Percentiles rank a stretch among this genome's conserved stretches.
Evolutionary conservation across 1,140 invertebrate species (phyloP).

Genomic region (Cyrtorhinus lividipennis): DNA sequence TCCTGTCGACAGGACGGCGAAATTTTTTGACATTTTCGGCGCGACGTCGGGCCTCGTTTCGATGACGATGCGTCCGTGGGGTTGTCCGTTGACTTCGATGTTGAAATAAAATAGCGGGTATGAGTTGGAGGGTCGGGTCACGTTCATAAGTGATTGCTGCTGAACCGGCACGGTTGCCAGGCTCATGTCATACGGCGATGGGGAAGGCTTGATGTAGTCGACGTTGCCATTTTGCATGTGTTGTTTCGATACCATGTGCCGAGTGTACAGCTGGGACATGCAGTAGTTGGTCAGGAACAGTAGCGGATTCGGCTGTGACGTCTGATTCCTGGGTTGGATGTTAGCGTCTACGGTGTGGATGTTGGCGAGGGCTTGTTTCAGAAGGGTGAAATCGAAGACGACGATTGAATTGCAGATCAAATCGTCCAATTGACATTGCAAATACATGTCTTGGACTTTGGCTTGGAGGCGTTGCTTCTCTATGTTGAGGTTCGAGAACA

Average conservation of each 20-base stretch:
- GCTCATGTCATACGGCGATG: slow-evolving; percentile 22
- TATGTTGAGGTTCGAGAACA: slow-evolving; percentile 39
- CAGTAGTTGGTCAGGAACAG: slow-evolving; percentile 57
- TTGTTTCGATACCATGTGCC: slow-evolving; percentile 45
- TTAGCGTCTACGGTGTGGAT: slow-evolving; percentile 38
- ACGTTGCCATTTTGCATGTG: slow-evolving; percentile 37
- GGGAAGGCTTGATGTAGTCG: slow-evolving; percentile 34
- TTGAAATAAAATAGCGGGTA: slow-evolving; percentile 63
- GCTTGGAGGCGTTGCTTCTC: slow-evolving; percentile 47
- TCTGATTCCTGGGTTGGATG: slow-evolving; percentile 21
- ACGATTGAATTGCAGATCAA: slow-evolving; percentile 47
- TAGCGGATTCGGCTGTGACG: slow-evolving; percentile 33
- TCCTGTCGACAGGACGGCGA: slow-evolving; percentile 60
- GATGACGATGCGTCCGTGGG: slow-evolving; percentile 59
- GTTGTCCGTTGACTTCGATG: slow-evolving; percentile 54
- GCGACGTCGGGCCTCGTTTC: slow-evolving; percentile 71
- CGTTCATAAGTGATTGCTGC: slow-evolving; percentile 28
- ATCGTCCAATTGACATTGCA: slow-evolving; percentile 55
- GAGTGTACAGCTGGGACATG: slow-evolving; percentile 53
- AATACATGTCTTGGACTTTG: slow-evolving; percentile 53
- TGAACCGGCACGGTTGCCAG: slow-evolving; percentile 30
- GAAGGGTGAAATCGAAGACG: slow-evolving; percentile 45
- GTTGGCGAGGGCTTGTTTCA: slow-evolving; percentile 46
- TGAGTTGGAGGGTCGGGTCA: slow-evolving; percentile 22
- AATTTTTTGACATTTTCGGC: slow-evolving; percentile 84